Evolutionary conservation across 2,113 vertebrate genomes (phyloP), one percentile per base, ranked within the genome.

Genomic region (Pteruthius melanotis): DNA sequence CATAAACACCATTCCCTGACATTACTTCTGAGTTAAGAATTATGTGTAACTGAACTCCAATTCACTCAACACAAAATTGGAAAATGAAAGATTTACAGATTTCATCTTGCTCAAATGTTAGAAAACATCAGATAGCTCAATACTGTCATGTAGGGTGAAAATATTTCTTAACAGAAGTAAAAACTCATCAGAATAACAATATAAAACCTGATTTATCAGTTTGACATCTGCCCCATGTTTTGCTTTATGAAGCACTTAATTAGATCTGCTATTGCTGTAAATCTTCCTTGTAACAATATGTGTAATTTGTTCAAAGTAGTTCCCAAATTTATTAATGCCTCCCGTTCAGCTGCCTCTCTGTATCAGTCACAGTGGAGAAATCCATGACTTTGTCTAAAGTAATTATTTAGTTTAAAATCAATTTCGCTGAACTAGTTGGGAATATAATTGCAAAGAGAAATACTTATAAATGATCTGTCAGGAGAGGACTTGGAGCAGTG

Each of bases 211-310:
- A n/a, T 65, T 93, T 76, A 27, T 52, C 50, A 50, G 42, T 59
- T 87, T 91, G 57, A 84, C 47, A 87, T 49, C 63, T 85, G 30
- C 26, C 57, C 45, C 59, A 5, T 87, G 22, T 93, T 96, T 96
- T 83, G 47, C 76, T 93, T 93, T 94, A 52, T 60, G 31, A 93
- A 87, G 57, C 52, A 90, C 64, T 71, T 93, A 75, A 83, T 92
- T 81, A 60, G 56, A 47, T 95, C 45, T 93, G 40, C 35, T 79
- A 6, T 78, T 83, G 64, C 50, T 80, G 19, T 91, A 79, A 72
- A 77, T 89, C 75, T 83, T 65, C 14, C 11, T 15, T 31, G 35
- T 68, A 87, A 91, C 49, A 79, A 81, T 11, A 71, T 6, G 52
- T 57, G 52, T 71, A 71, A 86, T 70, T 94, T 83, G 44, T 77